Base-by-base conservation (phyloP, 2,888 invertebrate genomes). In the Pristionchus entomophagus region DNA sequence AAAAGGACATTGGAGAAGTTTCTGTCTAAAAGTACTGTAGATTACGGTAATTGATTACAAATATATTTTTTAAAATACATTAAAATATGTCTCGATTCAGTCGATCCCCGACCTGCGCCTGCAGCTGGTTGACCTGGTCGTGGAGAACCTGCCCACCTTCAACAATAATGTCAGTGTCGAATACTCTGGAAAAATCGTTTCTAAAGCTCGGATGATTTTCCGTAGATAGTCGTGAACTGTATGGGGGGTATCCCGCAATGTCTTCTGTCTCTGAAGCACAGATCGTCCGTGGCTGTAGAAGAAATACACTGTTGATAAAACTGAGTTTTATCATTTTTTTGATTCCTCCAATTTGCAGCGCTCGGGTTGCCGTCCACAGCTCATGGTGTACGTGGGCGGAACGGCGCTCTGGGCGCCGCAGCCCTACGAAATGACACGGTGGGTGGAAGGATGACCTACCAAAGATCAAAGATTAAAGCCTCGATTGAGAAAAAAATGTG, bases 321-420 rank as follows among this genome's bases (percentile, higher is more conserved):
- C n/a, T n/a, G n/a, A 45, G 45, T 45, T 14, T 32, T 35, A 14
- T 62, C 1, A 62, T 32, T 62, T 32, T 29, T 2, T 10, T 32
- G 10, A 62, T 32, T 12, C 2, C 12, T 62, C 14, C 17, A 78
- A 88, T 22, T 49, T 56, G 17, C 53, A 82, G 29, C 86, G 96
- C 90, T 97, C 97, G 94, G 98, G 98, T 0, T 97, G 97, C 94
- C 95, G 98, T 87, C 97, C 98, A 10, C 98, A 96, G 94, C 95
- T 97, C 86, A 98, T 98, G 94, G 95, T 98, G 38, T 97, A 96
- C 94, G 96, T 96, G 93, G 97, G 97, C 92, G 94, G 94, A 19
- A 45, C 56, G 38, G 62, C 51, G 26, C 49, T 84, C 26, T 84
- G 59, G 51, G 10, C 73, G 41, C 83, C 59, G 35, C 35, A 83